Evolutionary conservation across 2,797 vertebrate species (phyloP), one percentile per base, ranked within the genome.

Genomic region (Microctenopoma stevenorrisi): DNA sequence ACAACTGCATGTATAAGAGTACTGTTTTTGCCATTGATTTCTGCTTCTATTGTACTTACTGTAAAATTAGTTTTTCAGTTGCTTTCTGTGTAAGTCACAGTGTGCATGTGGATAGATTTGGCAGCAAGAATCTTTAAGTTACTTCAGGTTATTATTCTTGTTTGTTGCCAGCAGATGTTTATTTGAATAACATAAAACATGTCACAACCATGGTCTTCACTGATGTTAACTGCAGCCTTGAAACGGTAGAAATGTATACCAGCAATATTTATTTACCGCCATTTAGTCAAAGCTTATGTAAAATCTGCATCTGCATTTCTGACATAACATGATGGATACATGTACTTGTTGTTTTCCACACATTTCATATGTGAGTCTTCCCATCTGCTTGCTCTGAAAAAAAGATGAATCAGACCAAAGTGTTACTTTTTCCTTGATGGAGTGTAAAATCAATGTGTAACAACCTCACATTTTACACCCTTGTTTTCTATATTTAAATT

Each of bases 121-220:
- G 56, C 61, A 66, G 16, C 53, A 64, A n/a, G 28, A 35, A 43
- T 71, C 64, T 57, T 13, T 44, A 44, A 54, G 47, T 51, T 33
- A 64, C 26, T 63, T 44, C 13, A 72, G 22, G n/a, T 47, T 26
- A 25, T 52, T 63, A 57, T 62, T 76, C 22, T 4, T 68, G n/a
- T 56, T 54, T 76, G 44, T 63, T 70, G 38, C 50, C 25, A 47
- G 68, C n/a, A 60, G 61, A 72, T 68, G 54, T 48, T 55, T 4
- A 60, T 1, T 18, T 72, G 10, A 42, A 35, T 0, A 47, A 30
- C 12, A 8, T 26, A 64, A 44, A 26, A 15, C 5, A 22, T 5
- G n/a, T 40, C 0, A 51, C 22, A 48, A 28, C 7, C 22, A 15
- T 10, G 50, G 25, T n/a, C 3, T 52, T 11, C 30, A 18, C 33